Evolutionary conservation across 2,888 invertebrate species (phyloP).

Genomic region (Spodoptera picta): DNA sequence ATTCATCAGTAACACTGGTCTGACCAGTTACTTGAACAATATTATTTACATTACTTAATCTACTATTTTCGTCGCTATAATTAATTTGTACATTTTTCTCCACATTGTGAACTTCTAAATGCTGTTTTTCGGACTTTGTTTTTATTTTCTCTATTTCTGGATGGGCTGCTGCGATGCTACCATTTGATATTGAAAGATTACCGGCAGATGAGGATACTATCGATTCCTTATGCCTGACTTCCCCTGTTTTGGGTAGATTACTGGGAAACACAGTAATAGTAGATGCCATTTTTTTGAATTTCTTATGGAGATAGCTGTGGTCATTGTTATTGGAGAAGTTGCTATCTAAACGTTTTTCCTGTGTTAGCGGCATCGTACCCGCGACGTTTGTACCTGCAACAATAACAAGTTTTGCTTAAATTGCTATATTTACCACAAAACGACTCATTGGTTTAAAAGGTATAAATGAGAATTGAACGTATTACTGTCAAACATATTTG

Average conservation of each 20-base stretch:
- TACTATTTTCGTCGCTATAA: slow-evolving; percentile 83
- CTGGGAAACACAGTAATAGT: slow-evolving; percentile 80
- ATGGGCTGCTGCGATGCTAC: slow-evolving; percentile 83
- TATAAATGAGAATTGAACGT: too few relatives aligned
- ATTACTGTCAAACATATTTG: too few relatives aligned
- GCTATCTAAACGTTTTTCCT: slow-evolving; percentile 85
- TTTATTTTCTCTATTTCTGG: slow-evolving; percentile 85
- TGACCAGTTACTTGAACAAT: slow-evolving; percentile 86
- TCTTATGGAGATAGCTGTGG: slow-evolving; percentile 96
- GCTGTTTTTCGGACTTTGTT: slow-evolving; percentile 69
- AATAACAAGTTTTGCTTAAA: slow-evolving; percentile 17
- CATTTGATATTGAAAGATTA: slow-evolving; percentile 78
- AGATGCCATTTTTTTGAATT: slow-evolving; percentile 96
- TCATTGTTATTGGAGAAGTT: slow-evolving; percentile 89
- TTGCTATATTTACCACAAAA: too few relatives aligned
- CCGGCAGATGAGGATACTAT: slow-evolving; percentile 72
- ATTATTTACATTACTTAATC: slow-evolving; percentile 85
- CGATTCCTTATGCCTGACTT: slow-evolving; percentile 74
- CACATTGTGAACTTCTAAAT: slow-evolving; percentile 65
- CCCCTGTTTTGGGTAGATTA: slow-evolving; percentile 73
- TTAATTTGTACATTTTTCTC: slow-evolving; percentile 88
- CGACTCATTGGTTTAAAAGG: too few relatives aligned
- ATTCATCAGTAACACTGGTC: slow-evolving; percentile 87
- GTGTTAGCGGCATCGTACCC: slow-evolving; percentile 85
- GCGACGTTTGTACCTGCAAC: slow-evolving; percentile 83